Evolutionary conservation across 2,113 vertebrate genomes (phyloP).

Genomic region (Polypterus bichir): DNA sequence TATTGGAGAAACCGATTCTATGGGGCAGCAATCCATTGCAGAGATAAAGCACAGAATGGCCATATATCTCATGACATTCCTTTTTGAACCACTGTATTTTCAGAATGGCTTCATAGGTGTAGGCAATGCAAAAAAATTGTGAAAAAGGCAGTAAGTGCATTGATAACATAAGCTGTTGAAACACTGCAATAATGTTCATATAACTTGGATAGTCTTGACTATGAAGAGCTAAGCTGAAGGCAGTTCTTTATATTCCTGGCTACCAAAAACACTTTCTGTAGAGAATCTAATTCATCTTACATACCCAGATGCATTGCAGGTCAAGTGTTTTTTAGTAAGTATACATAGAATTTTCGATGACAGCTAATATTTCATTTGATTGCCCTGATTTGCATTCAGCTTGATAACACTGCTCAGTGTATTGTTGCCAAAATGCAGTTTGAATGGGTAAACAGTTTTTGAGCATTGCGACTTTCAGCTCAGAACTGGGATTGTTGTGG

Average conservation of each 20-base stretch:
- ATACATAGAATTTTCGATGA: slow-evolving; percentile 33
- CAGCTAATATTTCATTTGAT: slow-evolving; percentile 55
- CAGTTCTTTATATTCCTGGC: slow-evolving; percentile 19
- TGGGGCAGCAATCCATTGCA: too few species aligned
- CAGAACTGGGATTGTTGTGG: slow-evolving; percentile 14
- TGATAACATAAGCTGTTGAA: too few species aligned
- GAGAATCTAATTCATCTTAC: slow-evolving; percentile 32
- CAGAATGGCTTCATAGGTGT: too few species aligned
- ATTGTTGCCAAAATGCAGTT: slow-evolving; percentile 31
- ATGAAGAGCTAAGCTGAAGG: not conserved
- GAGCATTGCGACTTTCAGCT: slow-evolving; percentile 9
- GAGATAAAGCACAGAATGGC: too few species aligned
- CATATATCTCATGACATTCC: too few species aligned
- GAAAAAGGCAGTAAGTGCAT: too few species aligned
- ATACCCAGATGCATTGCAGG: slow-evolving; percentile 27
- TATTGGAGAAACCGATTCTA: too few species aligned
- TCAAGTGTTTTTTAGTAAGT: slow-evolving; percentile 35
- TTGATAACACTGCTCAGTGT: slow-evolving; percentile 32
- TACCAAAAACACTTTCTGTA: slow-evolving; percentile 13
- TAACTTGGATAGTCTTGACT: too few species aligned
- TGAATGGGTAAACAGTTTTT: slow-evolving; percentile 44
- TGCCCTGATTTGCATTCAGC: slow-evolving; percentile 36
- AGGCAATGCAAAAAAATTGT: too few species aligned
- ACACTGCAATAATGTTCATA: too few species aligned
- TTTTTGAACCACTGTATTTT: too few species aligned